Percentiles rank a stretch among this genome's conserved stretches.
Conservation (phyloP, 2,113 vertebrate species). For the Ancistrus triradiatus region DNA sequence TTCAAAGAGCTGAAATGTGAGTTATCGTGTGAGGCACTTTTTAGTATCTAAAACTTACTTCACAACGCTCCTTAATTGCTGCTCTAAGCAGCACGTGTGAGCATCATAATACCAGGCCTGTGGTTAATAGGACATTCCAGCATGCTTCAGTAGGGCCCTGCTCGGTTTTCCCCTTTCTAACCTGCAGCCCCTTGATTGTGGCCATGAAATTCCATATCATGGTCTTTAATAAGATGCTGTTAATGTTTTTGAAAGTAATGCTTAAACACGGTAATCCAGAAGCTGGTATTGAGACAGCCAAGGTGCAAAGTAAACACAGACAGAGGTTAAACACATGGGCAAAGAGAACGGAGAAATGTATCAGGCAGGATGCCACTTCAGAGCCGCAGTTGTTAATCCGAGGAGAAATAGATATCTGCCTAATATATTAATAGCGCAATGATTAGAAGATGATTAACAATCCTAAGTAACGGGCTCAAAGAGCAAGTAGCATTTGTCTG, state of each 20-base stretch:
- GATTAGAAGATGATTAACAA: conserved; percentile 36
- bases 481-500: conserved; percentile 21
- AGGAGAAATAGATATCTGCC: conserved; percentile 9
- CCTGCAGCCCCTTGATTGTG: conserved; percentile 24
- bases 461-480: conserved; percentile 39
- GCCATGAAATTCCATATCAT: conserved; percentile 35
- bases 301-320: conserved; percentile 1
- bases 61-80: conserved; percentile 55
- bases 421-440: conserved; percentile 23
- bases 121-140: conserved; percentile 46
- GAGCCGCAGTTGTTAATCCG: conserved; percentile 13
- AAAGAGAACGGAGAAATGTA: too few species aligned
- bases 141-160: conserved; percentile 26
- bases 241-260: conserved; percentile 31
- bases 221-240: conserved; percentile 33
- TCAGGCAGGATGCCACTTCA: too few species aligned
- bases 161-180: conserved; percentile 44
- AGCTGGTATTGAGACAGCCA: conserved; percentile 26
- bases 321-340: conserved; percentile 18
- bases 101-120: conserved; percentile 46
- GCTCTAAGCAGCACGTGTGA: conserved; percentile 44
- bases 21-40: conserved; percentile 49
- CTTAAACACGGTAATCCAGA: conserved; percentile 39
- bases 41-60: conserved; percentile 53
- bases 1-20: conserved; percentile 38